Percentiles rank a stretch among this genome's conserved stretches.
Conservation (phyloP, 2,888 invertebrate species). For the Aproaerema taeniolella region DNA sequence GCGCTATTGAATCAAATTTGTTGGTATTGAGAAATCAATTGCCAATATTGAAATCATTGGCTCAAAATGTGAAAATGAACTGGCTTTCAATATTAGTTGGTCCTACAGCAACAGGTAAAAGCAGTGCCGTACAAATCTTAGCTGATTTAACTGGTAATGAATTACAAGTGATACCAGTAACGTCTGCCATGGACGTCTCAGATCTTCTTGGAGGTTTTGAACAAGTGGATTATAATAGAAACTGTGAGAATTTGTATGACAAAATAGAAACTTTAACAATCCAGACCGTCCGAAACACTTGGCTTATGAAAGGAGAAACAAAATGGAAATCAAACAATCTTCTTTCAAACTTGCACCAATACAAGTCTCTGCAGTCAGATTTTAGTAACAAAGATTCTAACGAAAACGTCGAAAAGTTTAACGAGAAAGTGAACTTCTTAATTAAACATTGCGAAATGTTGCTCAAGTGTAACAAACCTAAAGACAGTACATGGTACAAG, state of each 20-base stretch:
- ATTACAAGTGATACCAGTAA: constrained; percentile 87
- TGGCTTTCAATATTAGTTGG: constrained; percentile 96
- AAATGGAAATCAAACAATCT: constrained; percentile 43
- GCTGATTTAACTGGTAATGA: constrained; percentile 86
- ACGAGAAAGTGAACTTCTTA: constrained; percentile 46
- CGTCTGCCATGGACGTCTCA: constrained; percentile 95
- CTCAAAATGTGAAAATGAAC: constrained; percentile 92
- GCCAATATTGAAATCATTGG: constrained; percentile 84
- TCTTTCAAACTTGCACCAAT: constrained; percentile 44
- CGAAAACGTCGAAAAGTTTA: constrained; percentile 37
- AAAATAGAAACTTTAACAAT: constrained; percentile 75
- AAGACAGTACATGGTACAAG: constrained; percentile 23
- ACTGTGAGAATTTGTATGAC: constrained; percentile 82
- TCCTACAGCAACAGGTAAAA: constrained; percentile 87
- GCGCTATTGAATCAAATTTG: constrained; percentile 52
- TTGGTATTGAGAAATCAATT: constrained; percentile 78
- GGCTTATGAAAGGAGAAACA: constrained; percentile 40
- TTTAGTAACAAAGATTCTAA: constrained; percentile 28
- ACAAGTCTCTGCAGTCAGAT: constrained; percentile 37
- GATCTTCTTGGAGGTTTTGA: constrained; percentile 98
- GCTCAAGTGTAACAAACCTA: constrained; percentile 26
- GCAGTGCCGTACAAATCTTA: constrained; percentile 84
- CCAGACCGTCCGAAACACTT: constrained; percentile 61
- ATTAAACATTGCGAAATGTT: constrained; percentile 42
- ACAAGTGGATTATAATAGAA: constrained; percentile 88